Evolutionary conservation across 92 coral and sea anemone genomes (phyloP), one percentile per base, ranked within the genome.

Genomic region (Isaurus tuberculatus): DNA sequence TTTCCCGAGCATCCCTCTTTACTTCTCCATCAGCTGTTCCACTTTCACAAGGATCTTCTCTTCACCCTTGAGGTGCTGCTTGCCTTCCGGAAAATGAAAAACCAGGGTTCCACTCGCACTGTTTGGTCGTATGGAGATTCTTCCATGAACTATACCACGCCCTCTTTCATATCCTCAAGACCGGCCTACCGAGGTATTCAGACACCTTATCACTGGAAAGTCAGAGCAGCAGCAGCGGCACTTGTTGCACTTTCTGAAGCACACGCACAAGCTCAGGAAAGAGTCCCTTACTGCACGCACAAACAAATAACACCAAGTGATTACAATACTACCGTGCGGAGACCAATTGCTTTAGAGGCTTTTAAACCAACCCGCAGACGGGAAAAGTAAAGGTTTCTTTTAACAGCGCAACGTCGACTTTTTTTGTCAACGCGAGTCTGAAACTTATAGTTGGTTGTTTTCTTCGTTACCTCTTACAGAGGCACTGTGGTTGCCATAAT

Each of bases 1-100:
- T 89, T 85, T 48, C 92, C 92, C 61, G 89, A 46, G 17, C 78
- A 79, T 63, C 37, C 86, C 48, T 42, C 83, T 31, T 31, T 36
- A 29, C 42, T 74, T 70, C 84, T 89, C 9, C 67, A 70, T 23
- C 79, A 87, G 36, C 73, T 85, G 79, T 48, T 89, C 49, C 84
- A 81, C 26, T 43, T 51, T 28, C 84, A 87, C 65, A 81, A 72
- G 55, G 90, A 89, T 64, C 81, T 89, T 22, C 63, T 89, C 66
- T n/a, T 86, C 34, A 85, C 92, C 26, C 82, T 89, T 27, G 92
- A 89, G 48, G 85, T 46, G 20, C 72, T 80, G 44, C 60, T 80
- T 8, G 60, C 73, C 19, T 80, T 30, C 63, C 75, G 85, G 23
- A 34, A 77, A 37, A 36, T 77, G 82, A 77, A 58, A 8, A 0